Evolutionary conservation across 2,797 vertebrate species (phyloP).

Genomic region (Sebastes diaconus): DNA sequence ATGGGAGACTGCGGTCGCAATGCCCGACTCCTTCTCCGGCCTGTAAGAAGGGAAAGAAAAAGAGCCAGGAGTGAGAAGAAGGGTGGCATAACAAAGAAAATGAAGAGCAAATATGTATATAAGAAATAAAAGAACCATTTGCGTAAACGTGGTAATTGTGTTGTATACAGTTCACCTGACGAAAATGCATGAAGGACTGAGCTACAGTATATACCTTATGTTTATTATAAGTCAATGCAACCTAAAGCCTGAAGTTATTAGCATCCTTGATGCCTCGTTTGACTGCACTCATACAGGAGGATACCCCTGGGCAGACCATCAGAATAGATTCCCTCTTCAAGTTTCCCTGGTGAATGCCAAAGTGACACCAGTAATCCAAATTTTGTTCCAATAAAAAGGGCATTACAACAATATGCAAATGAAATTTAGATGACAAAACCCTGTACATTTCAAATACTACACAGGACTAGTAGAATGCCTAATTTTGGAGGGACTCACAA

Average conservation of each 20-base stretch:
- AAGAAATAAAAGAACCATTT: background rate
- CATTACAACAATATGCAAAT: background rate
- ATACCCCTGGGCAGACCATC: background rate
- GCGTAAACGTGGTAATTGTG: background rate
- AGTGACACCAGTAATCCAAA: background rate
- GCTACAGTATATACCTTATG: background rate
- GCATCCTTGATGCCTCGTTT: background rate
- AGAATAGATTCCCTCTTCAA: background rate
- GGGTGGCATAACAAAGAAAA: background rate
- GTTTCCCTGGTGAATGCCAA: background rate
- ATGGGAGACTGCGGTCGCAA: conserved; percentile 89
- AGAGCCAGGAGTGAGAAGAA: background rate
- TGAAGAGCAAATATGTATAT: background rate
- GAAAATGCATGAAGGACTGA: background rate
- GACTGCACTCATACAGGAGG: background rate
- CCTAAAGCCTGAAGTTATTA: background rate
- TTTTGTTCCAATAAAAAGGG: background rate
- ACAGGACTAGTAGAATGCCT: background rate
- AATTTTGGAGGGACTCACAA: background rate
- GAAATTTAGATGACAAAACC: background rate
- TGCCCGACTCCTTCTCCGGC: conserved; percentile 87
- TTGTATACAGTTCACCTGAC: background rate
- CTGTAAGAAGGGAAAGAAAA: conserved; percentile 65
- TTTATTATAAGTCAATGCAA: background rate
- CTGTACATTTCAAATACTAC: background rate